These are phyloP conservation scores for Pseudorhiza aurosa DNA, from an alignment of 30 jellyfish, hydroid and myxozoan species.

Conservation along the genomic window DNA sequence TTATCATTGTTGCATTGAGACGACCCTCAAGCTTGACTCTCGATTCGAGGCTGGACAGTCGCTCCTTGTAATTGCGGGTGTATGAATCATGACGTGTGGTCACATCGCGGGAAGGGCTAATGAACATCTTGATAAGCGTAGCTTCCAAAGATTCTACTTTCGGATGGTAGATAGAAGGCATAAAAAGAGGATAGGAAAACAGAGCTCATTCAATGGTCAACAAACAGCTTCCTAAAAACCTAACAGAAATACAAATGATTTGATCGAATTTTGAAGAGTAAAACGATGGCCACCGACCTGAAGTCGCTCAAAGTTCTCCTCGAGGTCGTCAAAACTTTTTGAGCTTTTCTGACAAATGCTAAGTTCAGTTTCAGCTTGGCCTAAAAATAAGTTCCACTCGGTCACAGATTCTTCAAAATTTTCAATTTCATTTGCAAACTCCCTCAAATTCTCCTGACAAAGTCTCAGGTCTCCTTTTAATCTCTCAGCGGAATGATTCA, in stretches of 20 bases:
- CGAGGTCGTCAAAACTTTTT: slow-evolving; percentile 27
- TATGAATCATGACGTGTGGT: too few species aligned
- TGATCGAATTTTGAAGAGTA: not conserved
- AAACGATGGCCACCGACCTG: too few species aligned
- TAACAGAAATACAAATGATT: not conserved
- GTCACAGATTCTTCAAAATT: slow-evolving; percentile 29
- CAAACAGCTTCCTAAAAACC: not conserved
- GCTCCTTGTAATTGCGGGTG: too few species aligned
- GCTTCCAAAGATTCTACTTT: too few species aligned
- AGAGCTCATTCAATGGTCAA: not conserved
- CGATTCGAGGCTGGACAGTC: too few species aligned
- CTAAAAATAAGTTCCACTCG: slow-evolving; percentile 54
- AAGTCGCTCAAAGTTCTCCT: slow-evolving; percentile 40
- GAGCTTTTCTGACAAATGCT: slow-evolving; percentile 18
- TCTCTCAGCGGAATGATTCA: not conserved
- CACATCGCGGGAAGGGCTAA: too few species aligned
- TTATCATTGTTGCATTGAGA: too few species aligned
- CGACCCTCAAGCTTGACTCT: too few species aligned
- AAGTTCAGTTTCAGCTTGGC: slow-evolving; percentile 42
- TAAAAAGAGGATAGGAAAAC: too few species aligned
- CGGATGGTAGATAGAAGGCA: too few species aligned
- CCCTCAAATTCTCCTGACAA: not conserved
- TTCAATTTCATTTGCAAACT: not conserved
- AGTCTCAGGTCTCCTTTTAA: not conserved
- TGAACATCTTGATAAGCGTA: too few species aligned